Evolutionary conservation across 2,797 vertebrate genomes (phyloP), one percentile per base, ranked within the genome.

Genomic region (Anomalospiza imberbis): DNA sequence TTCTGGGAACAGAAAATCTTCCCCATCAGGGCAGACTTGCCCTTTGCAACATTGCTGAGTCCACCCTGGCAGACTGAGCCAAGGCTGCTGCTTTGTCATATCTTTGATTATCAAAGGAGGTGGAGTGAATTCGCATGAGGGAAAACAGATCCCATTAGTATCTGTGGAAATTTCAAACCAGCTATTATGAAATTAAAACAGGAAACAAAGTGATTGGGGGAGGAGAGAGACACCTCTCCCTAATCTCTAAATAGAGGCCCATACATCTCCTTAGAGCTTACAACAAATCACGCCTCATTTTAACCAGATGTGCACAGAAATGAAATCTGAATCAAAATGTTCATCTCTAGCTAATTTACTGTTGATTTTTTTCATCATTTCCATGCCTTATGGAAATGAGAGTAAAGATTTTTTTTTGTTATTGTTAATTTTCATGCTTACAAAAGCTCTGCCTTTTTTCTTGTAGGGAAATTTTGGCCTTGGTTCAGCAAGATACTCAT

Each of bases 131-230:
- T 75, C 61, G n/a, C 65, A 44, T 0, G 5, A 80, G 42, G 54
- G 42, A 74, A 94, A 94, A 40, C 42, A 65, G 45, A 81, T 51
- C 61, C 72, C 45, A 25, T 71, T n/a, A 61, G 36, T 51, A 45
- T 84, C 57, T 53, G 75, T 63, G 62, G 61, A 87, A 92, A 85
- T 92, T 77, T 85, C 54, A 80, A 68, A 80, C 75, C 40, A 42
- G 45, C 72, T 57, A 45, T 95, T 93, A 94, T 11, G 57, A 82
- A 91, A 95, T 87, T 74, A 91, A 82, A 95, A 51, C 17, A 75
- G 65, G 65, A 89, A 87, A 57, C 2, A 0, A 87, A 89, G 40
- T 2, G 1, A 38, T 2, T 32, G 19, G 42, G 9, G 19, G 6
- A n/a, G 12, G 40, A 44, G 32, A 11, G 9, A 80, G 19, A 25